phyloP scores from a whole-genome alignment of 2,113 vertebrate species.

The Oreochromis spilurus region DNA sequence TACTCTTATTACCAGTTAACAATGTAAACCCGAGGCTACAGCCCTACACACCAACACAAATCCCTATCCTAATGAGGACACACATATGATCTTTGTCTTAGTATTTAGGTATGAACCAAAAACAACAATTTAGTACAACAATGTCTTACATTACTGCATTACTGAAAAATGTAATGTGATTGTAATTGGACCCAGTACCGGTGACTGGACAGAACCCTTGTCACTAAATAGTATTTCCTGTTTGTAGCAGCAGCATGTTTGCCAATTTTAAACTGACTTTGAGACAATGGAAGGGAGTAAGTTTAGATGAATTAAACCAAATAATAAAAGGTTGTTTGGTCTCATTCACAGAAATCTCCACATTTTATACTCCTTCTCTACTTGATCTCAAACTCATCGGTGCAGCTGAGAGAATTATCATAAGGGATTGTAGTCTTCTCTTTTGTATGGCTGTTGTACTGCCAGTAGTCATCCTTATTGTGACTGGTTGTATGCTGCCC shows the following conservation, averaged over 20 bases:
- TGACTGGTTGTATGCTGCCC: not conserved
- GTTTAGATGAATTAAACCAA: no score
- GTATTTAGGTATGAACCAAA: not conserved
- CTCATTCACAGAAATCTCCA: not conserved
- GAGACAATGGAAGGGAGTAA: no score
- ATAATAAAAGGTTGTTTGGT: not conserved
- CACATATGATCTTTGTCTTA: not conserved
- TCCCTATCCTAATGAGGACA: not conserved
- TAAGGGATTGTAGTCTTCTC: not conserved
- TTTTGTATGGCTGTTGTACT: not conserved
- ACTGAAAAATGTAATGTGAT: not conserved
- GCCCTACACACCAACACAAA: not conserved
- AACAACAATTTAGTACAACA: not conserved
- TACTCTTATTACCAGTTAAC: not conserved
- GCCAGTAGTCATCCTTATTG: not conserved
- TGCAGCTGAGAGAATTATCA: not conserved
- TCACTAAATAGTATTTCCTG: not conserved
- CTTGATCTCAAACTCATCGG: not conserved
- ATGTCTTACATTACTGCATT: not conserved
- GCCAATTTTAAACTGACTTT: no score
- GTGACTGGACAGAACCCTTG: not conserved
- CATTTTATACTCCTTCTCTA: not conserved
- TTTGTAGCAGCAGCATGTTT: not conserved
- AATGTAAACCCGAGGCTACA: not conserved
- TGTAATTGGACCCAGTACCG: not conserved